Evolutionary conservation across 1,140 invertebrate genomes (phyloP).

Genomic region (Heliconius congener): DNA sequence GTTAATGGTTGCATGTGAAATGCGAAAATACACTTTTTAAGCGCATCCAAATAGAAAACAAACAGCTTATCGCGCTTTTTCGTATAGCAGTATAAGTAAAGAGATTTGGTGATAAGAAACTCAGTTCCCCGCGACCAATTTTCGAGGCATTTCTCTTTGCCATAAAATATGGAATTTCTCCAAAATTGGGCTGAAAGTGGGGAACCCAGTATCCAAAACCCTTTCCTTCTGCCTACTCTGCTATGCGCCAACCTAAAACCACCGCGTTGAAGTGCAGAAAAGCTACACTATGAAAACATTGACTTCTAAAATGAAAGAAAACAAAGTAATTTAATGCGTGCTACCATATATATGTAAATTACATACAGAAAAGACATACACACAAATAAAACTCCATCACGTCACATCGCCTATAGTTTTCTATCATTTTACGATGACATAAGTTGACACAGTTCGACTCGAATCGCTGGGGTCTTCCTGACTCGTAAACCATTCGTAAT

Average conservation of each 20-base stretch:
- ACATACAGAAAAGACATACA: not conserved
- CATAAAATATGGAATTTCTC: too few species aligned
- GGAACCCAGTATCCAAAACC: too few species aligned
- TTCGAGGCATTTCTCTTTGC: too few species aligned
- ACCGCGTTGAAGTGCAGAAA: too few species aligned
- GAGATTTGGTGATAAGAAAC: too few species aligned
- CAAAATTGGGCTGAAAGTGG: too few species aligned
- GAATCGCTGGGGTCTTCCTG: conserved; percentile 29
- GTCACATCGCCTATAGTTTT: conserved; percentile 28
- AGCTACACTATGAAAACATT: not conserved
- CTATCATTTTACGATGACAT: conserved; percentile 39
- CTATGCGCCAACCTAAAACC: too few species aligned
- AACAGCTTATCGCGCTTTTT: not conserved
- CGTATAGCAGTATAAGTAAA: too few species aligned
- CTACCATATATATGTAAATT: not conserved
- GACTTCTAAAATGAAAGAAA: not conserved
- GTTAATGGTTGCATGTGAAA: not conserved
- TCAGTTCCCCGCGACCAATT: too few species aligned
- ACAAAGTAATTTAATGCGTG: not conserved
- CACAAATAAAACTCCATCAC: conserved; percentile 20
- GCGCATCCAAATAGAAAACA: not conserved
- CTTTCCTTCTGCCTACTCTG: too few species aligned
- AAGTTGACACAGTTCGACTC: conserved; percentile 36
- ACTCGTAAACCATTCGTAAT: conserved; percentile 33
- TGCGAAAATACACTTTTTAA: not conserved